Conservation (phyloP, 2,113 vertebrate genomes). For the Cavia aperea region DNA sequence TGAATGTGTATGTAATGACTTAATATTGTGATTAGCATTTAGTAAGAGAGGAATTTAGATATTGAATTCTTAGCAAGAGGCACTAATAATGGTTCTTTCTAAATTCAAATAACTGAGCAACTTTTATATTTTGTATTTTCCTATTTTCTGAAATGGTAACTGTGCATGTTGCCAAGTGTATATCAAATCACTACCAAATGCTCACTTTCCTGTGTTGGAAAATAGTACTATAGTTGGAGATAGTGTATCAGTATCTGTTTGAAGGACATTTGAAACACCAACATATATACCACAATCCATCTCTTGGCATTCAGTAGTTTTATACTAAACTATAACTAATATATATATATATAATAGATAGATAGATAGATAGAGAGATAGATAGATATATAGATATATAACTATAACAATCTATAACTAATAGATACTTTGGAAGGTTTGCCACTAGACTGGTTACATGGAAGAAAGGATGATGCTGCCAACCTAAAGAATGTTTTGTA, state of each 20-base stretch:
- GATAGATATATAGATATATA: too few species aligned
- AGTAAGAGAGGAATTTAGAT: constrained; percentile 65
- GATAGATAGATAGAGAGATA: too few species aligned
- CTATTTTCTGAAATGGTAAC: constrained; percentile 53
- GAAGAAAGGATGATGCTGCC: not conserved
- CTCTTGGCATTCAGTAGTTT: not conserved
- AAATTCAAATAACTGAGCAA: constrained; percentile 66
- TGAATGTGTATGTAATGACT: constrained; percentile 56
- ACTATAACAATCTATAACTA: not conserved
- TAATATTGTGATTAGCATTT: constrained; percentile 61
- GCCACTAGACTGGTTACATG: not conserved
- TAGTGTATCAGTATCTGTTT: not conserved
- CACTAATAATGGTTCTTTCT: constrained; percentile 40
- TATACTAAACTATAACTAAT: not conserved
- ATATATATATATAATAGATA: not conserved
- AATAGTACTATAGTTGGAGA: not conserved
- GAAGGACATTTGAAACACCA: not conserved
- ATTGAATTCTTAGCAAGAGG: constrained; percentile 62
- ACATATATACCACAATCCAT: not conserved
- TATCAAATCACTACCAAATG: not conserved
- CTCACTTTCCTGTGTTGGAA: not conserved
- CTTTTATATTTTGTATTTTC: constrained; percentile 33
- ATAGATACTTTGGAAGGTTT: not conserved
- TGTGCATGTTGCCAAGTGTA: constrained; percentile 43
- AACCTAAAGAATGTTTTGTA: not conserved